Evolutionary conservation across 2,797 vertebrate species (phyloP).

Genomic region (Pelobates cultripes): DNA sequence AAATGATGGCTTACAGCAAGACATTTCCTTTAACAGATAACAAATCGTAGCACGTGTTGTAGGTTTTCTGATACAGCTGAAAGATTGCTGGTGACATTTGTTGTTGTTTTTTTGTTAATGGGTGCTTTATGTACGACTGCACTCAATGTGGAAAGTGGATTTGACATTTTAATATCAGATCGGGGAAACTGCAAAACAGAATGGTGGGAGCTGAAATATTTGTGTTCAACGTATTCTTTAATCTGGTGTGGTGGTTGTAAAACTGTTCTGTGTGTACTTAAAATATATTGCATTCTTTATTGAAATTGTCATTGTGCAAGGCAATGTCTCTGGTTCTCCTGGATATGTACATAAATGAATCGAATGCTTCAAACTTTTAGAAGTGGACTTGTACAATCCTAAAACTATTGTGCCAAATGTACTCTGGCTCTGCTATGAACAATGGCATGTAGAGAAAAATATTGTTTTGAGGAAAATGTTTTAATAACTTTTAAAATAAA

Average conservation of each 20-base stretch:
- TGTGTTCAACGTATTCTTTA: background rate
- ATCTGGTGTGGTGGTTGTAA: background rate
- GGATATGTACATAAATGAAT: background rate
- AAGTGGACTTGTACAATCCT: background rate
- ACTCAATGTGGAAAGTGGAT: background rate
- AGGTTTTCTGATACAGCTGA: background rate
- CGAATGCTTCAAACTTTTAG: background rate
- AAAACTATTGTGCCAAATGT: too few relatives aligned
- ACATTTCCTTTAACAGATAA: background rate
- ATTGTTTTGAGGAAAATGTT: too few relatives aligned
- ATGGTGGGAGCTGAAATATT: background rate
- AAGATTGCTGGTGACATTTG: background rate
- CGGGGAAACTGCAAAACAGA: background rate
- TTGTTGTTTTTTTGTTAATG: background rate
- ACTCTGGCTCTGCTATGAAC: too few relatives aligned
- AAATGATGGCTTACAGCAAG: too few relatives aligned
- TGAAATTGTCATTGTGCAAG: background rate
- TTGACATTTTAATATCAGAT: slow-evolving; percentile 7
- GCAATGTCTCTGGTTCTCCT: background rate
- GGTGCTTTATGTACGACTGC: background rate
- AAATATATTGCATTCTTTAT: background rate
- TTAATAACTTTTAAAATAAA: too few relatives aligned
- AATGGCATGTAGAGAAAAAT: too few relatives aligned
- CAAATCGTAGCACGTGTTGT: background rate
- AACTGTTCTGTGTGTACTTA: background rate